Evolutionary conservation across 2,113 vertebrate species (phyloP).

Genomic region (Ahaetulla prasina): DNA sequence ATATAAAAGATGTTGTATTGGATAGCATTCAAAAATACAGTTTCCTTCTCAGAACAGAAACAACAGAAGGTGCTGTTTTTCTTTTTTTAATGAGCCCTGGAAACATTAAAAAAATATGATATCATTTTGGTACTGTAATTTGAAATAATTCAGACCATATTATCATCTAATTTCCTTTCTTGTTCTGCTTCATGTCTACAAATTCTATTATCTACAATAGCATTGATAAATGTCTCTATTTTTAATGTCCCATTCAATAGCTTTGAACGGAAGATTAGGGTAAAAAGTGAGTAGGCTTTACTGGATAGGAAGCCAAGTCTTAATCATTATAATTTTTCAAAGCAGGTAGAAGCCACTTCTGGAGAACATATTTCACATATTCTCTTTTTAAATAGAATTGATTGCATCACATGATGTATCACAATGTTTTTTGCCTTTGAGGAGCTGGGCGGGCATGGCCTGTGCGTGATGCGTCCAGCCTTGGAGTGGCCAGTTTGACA

Average conservation of each 20-base stretch:
- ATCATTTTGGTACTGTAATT: not conserved
- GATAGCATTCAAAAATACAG: not conserved
- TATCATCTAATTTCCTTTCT: not conserved
- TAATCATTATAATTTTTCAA: slow-evolving; percentile 57
- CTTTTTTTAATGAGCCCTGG: not conserved
- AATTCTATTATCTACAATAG: not conserved
- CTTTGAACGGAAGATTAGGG: slow-evolving; percentile 53
- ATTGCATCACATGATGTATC: too few relatives aligned
- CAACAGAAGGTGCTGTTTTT: not conserved
- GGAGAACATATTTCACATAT: slow-evolving; percentile 7
- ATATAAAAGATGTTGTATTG: not conserved
- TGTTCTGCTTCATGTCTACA: not conserved
- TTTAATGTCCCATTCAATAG: slow-evolving; percentile 45
- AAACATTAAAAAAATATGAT: not conserved
- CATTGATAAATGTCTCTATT: slow-evolving; percentile 43
- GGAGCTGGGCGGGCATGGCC: too few relatives aligned
- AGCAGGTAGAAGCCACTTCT: slow-evolving; percentile 44
- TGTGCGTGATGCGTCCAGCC: too few relatives aligned
- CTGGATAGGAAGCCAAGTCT: slow-evolving; percentile 53
- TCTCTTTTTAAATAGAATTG: not conserved
- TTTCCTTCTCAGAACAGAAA: not conserved
- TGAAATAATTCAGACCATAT: not conserved
- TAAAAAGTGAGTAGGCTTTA: slow-evolving; percentile 51
- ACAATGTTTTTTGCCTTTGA: too few relatives aligned
- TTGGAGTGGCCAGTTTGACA: too few relatives aligned